Evolutionary conservation across 2,113 vertebrate genomes (phyloP), one percentile per base, ranked within the genome.

Genomic region (Desmodus rotundus): DNA sequence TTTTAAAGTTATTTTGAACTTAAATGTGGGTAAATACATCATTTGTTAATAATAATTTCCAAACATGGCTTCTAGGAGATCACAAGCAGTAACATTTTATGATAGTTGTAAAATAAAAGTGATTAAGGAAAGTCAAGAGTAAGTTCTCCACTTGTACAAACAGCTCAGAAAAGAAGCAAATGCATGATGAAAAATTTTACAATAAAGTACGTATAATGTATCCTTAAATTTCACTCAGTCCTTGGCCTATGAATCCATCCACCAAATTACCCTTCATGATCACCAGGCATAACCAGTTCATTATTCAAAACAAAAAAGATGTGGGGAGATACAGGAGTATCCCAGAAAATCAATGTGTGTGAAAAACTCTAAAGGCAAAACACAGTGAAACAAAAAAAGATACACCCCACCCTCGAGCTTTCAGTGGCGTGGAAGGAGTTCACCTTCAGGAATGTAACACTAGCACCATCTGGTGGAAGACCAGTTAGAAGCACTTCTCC

Each of bases 381-480:
- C 58, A 70, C 1, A 28, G 47, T 33, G 8, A 94, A 68, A 56
- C 12, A 76, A n/a, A 73, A 74, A 88, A 33, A 74, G 2, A 70
- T 84, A 80, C 10, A 78, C 5, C 88, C 28, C 33, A 45, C 13
- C 13, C 5, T 50, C 24, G n/a, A 41, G 47, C 84, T 67, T 94
- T 91, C 77, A 86, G 10, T 4, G 9, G 26, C 8, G 26, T 1
- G 0, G 11, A 72, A 72, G 7, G 16, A 74, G 50, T 38, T 74
- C 65, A 61, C 6, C 9, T 63, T 41, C 31, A 98, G 96, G 77
- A 65, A 7, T 72, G 96, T 97, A 97, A 96, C 97, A 96, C 96
- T 67, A 97, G 98, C 98, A 97, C 99, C 99, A 98, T 96, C 99
- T 99, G 98, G 96, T 98, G 99, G 98, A 43, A 61, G 11, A 68